Evolutionary conservation across 2,888 invertebrate genomes (phyloP), one percentile per base, ranked within the genome.

Genomic region (Melipona beecheii): DNA sequence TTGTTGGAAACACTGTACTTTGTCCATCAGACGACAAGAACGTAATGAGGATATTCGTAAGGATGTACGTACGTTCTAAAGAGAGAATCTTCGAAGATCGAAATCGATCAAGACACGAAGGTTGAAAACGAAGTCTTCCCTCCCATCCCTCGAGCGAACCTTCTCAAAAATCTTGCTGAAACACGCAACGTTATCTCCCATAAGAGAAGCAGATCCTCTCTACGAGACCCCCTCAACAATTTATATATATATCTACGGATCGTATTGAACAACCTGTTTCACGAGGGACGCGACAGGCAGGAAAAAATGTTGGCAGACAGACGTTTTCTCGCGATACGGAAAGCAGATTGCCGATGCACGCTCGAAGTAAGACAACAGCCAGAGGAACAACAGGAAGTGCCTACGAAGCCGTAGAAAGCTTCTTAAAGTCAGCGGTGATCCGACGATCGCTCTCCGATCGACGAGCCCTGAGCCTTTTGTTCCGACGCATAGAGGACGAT

Each of bases 191-290:
- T 60, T 50, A 69, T 58, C 24, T 4, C 2, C n/a, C 69, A 76
- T 76, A 76, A 69, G 69, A 69, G 24, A 56, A 31, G 5, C 60
- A 36, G 69, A 75, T 75, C 9, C 50, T 19, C 56, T 69, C 69
- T 13, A 50, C 65, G 24, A 54, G 65, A 2, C 31, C 27, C 50
- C 19, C 50, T 24, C 54, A 24, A 66, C 54, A 75, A 75, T 58
- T 24, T 24, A 60, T 17, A 17, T 17, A 17, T 24, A 62, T 24
- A 24, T 19, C 60, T 36, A 50, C 36, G 31, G 69, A 76, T 76
- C 60, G 75, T 68, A 69, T 60, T 52, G 50, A 69, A 66, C 58
- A 68, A 75, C 50, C 75, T 68, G 60, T 76, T 69, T 69, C 62
- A 76, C 75, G 60, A 52, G 54, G n/a, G 13, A 36, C 21, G 21